Conservation (phyloP, 2,888 invertebrate genomes). For the Drosophila greeni region DNA sequence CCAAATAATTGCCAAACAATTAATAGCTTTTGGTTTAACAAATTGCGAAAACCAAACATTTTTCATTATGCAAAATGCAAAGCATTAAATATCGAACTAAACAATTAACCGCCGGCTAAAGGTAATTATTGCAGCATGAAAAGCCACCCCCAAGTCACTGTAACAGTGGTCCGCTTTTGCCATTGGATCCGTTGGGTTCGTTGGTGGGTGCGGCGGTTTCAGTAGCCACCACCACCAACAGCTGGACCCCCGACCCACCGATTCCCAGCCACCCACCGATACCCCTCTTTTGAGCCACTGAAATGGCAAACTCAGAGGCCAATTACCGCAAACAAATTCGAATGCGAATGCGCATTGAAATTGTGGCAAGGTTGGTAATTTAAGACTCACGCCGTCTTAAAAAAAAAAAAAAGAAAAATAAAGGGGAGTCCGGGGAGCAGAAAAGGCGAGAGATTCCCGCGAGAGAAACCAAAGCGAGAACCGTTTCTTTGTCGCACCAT, state of each 20-base stretch:
- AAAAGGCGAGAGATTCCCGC: constrained; percentile 32
- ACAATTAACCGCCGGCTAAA: constrained; percentile 25
- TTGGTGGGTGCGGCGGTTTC: constrained; percentile 60
- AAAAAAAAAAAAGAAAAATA: constrained; percentile 5
- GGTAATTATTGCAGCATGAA: constrained; percentile 13
- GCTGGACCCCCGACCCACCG: constrained; percentile 44
- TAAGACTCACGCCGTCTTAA: constrained; percentile 67
- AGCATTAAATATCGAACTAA: constrained; percentile 1
- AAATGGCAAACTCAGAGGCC: constrained; percentile 54
- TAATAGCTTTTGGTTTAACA: background rate
- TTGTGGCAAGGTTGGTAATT: constrained; percentile 75
- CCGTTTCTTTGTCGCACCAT: constrained; percentile 56
- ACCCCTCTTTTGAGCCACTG: constrained; percentile 18
- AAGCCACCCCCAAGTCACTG: constrained; percentile 25
- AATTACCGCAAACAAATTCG: constrained; percentile 76
- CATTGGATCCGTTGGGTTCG: constrained; percentile 25
- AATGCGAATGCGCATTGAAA: constrained; percentile 72
- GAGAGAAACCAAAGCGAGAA: constrained; percentile 37
- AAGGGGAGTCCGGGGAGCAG: constrained; percentile 26
- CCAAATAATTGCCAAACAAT: background rate
- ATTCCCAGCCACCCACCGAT: constrained; percentile 23
- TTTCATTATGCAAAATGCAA: constrained; percentile 9
- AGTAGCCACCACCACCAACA: constrained; percentile 38
- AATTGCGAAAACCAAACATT: constrained; percentile 1
- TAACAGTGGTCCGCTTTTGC: constrained; percentile 16